Evolutionary conservation across 2,888 invertebrate genomes (phyloP), one percentile per base, ranked within the genome.

Genomic region (Ophion obscuratus): DNA sequence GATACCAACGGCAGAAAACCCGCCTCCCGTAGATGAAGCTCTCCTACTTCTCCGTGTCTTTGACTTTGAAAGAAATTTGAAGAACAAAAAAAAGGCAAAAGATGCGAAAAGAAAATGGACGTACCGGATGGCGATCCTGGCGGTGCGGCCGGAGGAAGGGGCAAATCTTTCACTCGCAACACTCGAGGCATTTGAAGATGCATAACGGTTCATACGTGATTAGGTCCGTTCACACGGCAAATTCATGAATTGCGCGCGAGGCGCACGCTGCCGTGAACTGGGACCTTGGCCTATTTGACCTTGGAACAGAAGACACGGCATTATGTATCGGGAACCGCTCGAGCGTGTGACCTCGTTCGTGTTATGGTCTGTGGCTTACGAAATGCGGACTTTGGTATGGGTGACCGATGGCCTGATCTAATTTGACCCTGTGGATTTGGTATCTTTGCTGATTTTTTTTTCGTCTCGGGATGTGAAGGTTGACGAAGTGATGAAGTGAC

Each of bases 241-340:
- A 47, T 47, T 47, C 47, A 47, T 47, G 10, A 47, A 47, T 47
- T 70, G 24, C 47, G 27, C 24, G 47, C 47, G 0, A 20, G 11
- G 67, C 27, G 47, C 17, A 24, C 17, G 17, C 6, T 24, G 2
- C 70, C 70, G 70, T 70, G 47, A 70, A 47, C 47, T 47, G 47
- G 47, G 47, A 47, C 71, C 71, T 71, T 71, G 31, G 14, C 71
- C 31, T 47, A n/a, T 70, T 70, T 70, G 70, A 70, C 70, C 70
- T 70, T 70, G 70, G 47, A 53, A 7, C 10, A 44, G 24, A 9
- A 68, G 24, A 24, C 24, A 6, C 3, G 47, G 64, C 11, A 27
- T 27, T 10, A n/a, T 64, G 64, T 6, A 31, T 64, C 10, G 31
- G 64, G 31, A 64, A 64, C 4, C 27, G 31, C 64, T 27, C 27